Conservation (phyloP, 1,140 invertebrate genomes). For the Wasmannia auropunctata region DNA sequence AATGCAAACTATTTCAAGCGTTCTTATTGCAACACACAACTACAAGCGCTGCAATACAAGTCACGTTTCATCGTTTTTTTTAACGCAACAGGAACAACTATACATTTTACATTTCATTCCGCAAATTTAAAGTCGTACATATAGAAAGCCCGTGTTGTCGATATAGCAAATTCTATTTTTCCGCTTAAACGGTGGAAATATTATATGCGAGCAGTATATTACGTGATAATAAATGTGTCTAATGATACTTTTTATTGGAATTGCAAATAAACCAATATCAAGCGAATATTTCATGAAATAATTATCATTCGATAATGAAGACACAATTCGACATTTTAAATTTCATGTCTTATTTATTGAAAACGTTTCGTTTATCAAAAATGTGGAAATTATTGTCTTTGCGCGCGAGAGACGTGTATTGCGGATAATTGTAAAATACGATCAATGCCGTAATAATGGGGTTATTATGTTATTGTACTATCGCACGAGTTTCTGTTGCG, state of each 20-base stretch:
- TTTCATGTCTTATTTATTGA: not conserved
- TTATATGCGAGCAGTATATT: constrained; percentile 14
- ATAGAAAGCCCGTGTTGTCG: constrained; percentile 3
- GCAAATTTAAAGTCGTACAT: constrained; percentile 20
- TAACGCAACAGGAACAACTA: constrained; percentile 6
- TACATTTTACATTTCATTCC: constrained; percentile 19
- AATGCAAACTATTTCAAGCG: constrained; percentile 29
- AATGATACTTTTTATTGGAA: constrained; percentile 30
- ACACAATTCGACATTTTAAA: not conserved
- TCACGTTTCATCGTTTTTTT: constrained; percentile 22
- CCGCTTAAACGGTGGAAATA: not conserved
- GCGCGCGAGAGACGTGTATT: not conserved
- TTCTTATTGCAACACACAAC: not conserved
- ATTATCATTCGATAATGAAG: not conserved
- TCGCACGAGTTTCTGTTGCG: constrained; percentile 35
- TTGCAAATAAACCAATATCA: not conserved
- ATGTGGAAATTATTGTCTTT: not conserved
- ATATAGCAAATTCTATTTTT: constrained; percentile 20
- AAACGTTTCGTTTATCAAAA: constrained; percentile 6
- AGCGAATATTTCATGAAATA: not conserved
- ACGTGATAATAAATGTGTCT: constrained; percentile 9
- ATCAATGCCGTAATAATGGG: constrained; percentile 32
- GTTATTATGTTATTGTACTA: constrained; percentile 54
- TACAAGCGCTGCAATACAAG: not conserved
- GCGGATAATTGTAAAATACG: constrained; percentile 21